A percentile compares a stretch with the other conserved stretches of the same genome.
Conservation (phyloP, 2,888 invertebrate genomes). For the Dryococelus australis region DNA sequence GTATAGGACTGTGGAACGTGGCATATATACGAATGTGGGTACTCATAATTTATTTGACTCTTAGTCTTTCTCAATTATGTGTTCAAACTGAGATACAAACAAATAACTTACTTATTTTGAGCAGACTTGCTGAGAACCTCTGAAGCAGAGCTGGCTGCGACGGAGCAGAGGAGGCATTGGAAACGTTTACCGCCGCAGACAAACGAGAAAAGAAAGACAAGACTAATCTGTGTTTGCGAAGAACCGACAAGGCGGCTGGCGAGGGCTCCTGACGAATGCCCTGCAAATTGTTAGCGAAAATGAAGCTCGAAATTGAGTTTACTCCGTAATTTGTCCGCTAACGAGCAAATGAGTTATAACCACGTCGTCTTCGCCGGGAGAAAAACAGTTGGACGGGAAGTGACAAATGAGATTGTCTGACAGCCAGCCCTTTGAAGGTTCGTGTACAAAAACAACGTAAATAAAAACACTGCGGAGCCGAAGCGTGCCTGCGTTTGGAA, state of each 20-base stretch:
- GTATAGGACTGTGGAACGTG: too few relatives aligned
- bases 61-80: too few relatives aligned
- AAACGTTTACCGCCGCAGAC: background rate
- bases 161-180: background rate
- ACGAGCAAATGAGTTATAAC: slow-evolving; percentile 10
- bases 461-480: too few relatives aligned
- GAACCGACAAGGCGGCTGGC: background rate
- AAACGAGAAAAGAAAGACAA: background rate
- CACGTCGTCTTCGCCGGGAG: background rate
- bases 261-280: background rate
- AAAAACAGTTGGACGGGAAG: background rate
- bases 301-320: background rate
- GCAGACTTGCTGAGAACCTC: too few relatives aligned
- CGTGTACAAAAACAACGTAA: background rate
- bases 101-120: too few relatives aligned
- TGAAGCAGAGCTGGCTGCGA: too few relatives aligned
- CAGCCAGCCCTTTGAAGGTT: background rate
- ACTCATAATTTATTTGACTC: too few relatives aligned
- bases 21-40: too few relatives aligned
- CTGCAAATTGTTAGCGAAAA: slow-evolving; percentile 6
- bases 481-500: too few relatives aligned
- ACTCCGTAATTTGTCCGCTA: background rate
- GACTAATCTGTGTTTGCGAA: background rate
- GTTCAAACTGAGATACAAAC: too few relatives aligned
- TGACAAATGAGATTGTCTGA: background rate